phyloP scores from a whole-genome alignment of 2,113 vertebrate species.

The Odobenus rosmarus region DNA sequence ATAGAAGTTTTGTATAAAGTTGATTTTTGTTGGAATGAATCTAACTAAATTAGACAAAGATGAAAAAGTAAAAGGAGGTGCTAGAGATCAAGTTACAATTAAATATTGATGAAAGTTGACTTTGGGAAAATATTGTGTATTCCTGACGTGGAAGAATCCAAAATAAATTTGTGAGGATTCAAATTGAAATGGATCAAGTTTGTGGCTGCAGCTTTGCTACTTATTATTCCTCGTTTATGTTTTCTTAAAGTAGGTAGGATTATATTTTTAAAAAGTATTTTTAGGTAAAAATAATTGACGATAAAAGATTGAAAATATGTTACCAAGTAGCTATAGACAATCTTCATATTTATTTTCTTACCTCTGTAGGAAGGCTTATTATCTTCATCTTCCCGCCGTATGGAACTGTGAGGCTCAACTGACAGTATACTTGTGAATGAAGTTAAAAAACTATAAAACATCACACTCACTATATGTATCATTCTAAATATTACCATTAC shows the following conservation, averaged over 20 bases:
- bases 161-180: neutral
- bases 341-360: neutral
- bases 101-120: slow-evolving; percentile 4
- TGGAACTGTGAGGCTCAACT: neutral
- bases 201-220: neutral
- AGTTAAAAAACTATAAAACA: neutral
- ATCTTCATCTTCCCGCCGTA: neutral
- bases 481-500: neutral
- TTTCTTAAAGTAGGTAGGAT: neutral
- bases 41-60: slow-evolving; percentile 4
- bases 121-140: neutral
- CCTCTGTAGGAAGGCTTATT: neutral
- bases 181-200: neutral
- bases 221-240: neutral
- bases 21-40: slow-evolving; percentile 33
- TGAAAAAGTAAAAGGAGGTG: neutral
- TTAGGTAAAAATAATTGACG: neutral
- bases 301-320: neutral
- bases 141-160: neutral
- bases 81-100: slow-evolving; percentile 37
- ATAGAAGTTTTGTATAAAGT: slow-evolving; percentile 16
- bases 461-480: neutral
- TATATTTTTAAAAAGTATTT: neutral
- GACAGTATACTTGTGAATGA: neutral
- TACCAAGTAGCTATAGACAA: neutral